Base-by-base conservation (phyloP, 1,140 invertebrate genomes). In the Drosophila saltans region DNA sequence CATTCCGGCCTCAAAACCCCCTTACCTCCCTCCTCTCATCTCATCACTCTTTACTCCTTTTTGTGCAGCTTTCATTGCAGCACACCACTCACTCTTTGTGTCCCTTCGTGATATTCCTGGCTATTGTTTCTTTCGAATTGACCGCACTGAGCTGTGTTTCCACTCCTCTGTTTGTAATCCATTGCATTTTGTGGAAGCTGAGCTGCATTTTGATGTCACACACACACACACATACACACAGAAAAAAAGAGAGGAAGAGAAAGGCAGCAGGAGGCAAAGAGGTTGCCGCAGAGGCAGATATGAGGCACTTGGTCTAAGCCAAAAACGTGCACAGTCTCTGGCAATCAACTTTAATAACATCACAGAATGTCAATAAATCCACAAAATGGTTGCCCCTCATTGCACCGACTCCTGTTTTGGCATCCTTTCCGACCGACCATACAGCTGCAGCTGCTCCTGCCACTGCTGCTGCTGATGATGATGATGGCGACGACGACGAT, bases 341-440 rank as follows among this genome's bases (percentile, higher is more conserved):
- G 85, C 85, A 89, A 89, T 89, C 85, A 89, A 89, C 85, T 90
- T 89, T 89, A 89, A 89, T 90, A 89, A 90, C 85, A 89, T 89
- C 85, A 89, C 85, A 89, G 85, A 89, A 89, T 89, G 85, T 89
- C 85, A 89, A 89, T 89, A 89, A 89, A 89, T 89, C 85, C 85
- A 85, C 78, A 90, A 81, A 89, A 89, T 84, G 81, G 72, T 81
- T 76, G 62, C 55, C 72, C 71, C 67, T 71, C 60, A 70, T 62
- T 70, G 56, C 60, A 64, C 30, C 62, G 55, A 45, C 64, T 69
- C 56, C 45, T 67, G 48, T 75, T 60, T n/a, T 58, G 57, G 60
- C 76, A 88, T 77, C 67, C 76, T 56, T 82, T 73, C 56, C 6
- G 16, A 21, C 33, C 33, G 33, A 48, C 21, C 45, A 16, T 26